Evolutionary conservation across 2,888 invertebrate species (phyloP), one percentile per base, ranked within the genome.

Genomic region (Lasioglossum calceatum): DNA sequence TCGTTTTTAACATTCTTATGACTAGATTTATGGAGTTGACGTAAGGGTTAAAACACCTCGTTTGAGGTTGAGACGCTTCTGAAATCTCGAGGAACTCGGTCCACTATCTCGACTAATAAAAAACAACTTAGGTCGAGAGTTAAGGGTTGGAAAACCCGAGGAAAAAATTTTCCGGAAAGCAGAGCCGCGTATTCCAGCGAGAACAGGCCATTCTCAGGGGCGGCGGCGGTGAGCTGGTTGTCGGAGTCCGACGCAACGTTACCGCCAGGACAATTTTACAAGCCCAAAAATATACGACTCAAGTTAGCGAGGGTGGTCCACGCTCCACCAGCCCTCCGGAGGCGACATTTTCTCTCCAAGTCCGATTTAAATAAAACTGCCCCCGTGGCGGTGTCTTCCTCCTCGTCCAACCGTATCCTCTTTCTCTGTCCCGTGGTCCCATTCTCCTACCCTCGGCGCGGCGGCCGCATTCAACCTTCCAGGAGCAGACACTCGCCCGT

Each of bases 311-410:
- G 23, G 39, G 39, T 70, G 76, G 47, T 39, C 64, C 71, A 50
- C 72, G 70, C 54, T 81, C 77, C 77, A 75, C 76, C 86, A 70
- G 47, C 61, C 78, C 85, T 77, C 80, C 77, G 32, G 84, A 78
- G 88, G 76, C 80, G 78, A 80, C 81, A 84, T 88, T 88, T 88
- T 84, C 84, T 84, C 79, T 50, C 71, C 75, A 32, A 81, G 87
- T 82, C 87, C 89, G 89, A 89, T 89, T 89, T 89, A 89, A 89
- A 89, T 89, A 89, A 89, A 89, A 89, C 89, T 89, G 81, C 86
- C 87, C 88, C 85, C 87, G 80, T 84, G 88, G 88, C 82, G 77
- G 61, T 81, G 78, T 84, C 86, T 73, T 82, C 80, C 75, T 76
- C 67, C 54, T 64, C 82, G 72, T 72, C 23, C 58, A 36, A 12